A percentile compares a stretch with the other conserved stretches of the same genome.
These are phyloP conservation scores for Syngnathus floridae DNA, from an alignment of 2,113 vertebrate genomes.

Conservation along the genomic window DNA sequence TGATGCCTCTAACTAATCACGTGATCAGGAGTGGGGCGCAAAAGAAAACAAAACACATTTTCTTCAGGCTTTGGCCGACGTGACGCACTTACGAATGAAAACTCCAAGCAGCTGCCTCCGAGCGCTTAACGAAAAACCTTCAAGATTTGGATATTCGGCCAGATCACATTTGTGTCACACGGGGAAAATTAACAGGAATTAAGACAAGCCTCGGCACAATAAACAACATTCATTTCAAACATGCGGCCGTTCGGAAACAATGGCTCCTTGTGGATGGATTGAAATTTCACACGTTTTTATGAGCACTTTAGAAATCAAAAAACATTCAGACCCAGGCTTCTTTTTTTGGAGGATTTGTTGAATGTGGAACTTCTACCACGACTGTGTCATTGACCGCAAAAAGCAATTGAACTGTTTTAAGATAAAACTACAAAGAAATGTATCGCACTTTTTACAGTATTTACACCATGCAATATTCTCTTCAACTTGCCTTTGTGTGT, in stretches of 20 bases:
- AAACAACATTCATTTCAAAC: constrained; percentile 39
- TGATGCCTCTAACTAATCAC: background rate
- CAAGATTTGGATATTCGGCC: constrained; percentile 37
- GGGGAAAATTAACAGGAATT: constrained; percentile 59
- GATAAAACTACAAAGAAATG: background rate
- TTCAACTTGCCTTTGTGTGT: constrained; percentile 21
- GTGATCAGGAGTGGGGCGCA: constrained; percentile 1
- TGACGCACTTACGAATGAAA: constrained; percentile 70
- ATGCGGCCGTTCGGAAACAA: constrained; percentile 36
- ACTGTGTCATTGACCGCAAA: too few species aligned
- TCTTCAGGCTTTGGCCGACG: constrained; percentile 35
- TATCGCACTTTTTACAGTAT: background rate
- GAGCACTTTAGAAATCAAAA: too few species aligned
- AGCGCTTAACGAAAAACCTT: constrained; percentile 50
- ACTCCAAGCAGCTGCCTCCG: constrained; percentile 50
- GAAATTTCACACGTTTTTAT: background rate
- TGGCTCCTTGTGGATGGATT: constrained; percentile 35
- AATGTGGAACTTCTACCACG: too few species aligned
- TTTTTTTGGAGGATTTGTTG: background rate
- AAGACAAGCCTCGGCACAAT: constrained; percentile 56
- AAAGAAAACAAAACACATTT: constrained; percentile 45
- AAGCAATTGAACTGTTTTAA: too few species aligned
- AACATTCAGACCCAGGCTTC: too few species aligned
- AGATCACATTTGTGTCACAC: constrained; percentile 55
- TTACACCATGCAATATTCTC: background rate